Percentiles rank a stretch among this genome's conserved stretches.
phyloP scores from a whole-genome alignment of 1,140 invertebrate genomes.

The Solenopsis fugax region DNA sequence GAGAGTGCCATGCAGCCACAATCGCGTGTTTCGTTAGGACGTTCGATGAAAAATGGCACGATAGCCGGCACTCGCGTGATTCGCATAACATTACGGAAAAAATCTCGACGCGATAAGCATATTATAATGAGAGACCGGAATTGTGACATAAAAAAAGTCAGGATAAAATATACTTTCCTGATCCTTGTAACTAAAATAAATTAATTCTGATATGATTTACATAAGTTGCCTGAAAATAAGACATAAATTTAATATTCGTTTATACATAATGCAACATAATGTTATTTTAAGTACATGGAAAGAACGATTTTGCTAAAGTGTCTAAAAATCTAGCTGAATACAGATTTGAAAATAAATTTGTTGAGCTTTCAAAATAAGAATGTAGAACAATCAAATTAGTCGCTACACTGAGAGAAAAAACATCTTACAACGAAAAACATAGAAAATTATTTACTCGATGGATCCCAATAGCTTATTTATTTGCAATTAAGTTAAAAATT shows the following conservation, averaged over 20 bases:
- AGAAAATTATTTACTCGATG: no score
- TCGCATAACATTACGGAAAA: constrained; percentile 32
- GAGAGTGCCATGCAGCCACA: constrained; percentile 1
- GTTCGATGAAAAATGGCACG: constrained; percentile 40
- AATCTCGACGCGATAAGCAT: constrained; percentile 25
- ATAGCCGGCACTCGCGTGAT: constrained; percentile 35
- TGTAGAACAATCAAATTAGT: no score
- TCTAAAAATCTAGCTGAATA: no score
- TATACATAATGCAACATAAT: neutral
- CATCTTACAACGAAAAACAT: no score
- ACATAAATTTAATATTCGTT: neutral
- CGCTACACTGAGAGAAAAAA: no score
- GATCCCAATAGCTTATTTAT: no score
- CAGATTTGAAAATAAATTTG: no score
- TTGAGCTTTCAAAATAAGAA: no score
- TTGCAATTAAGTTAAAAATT: no score
- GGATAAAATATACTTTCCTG: neutral
- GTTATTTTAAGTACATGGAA: neutral
- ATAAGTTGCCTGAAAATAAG: neutral
- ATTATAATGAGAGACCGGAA: constrained; percentile 27
- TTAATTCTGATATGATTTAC: neutral
- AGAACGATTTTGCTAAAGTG: no score
- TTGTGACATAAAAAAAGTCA: neutral
- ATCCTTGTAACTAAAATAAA: neutral
- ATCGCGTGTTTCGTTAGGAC: constrained; percentile 41